Evolutionary conservation across 1,140 invertebrate species (phyloP), one percentile per base, ranked within the genome.

Genomic region (Drosophila biarmipes): DNA sequence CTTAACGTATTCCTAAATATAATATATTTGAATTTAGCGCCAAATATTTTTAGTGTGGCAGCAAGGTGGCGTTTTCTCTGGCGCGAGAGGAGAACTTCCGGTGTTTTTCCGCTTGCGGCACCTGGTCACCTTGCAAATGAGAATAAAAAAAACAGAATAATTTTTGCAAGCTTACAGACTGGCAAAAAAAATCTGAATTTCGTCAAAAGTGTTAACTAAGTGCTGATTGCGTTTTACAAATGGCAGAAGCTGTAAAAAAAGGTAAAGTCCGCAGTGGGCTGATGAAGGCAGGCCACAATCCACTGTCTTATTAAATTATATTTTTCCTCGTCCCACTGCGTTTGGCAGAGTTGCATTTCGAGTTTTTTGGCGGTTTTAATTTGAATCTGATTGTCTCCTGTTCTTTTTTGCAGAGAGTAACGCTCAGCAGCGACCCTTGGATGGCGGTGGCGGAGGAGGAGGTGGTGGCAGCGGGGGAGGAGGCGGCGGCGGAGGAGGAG

Each of bases 241-340:
- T 86, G 82, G 82, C 82, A 38, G 82, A 86, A 73, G 64, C 78
- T 21, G 64, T 63, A 24, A 87, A 86, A 86, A 21, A 75, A 78
- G 82, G 82, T 89, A 76, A 68, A 54, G 42, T 29, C 17, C 2
- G 0, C 48, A 45, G 38, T 42, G 42, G 57, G 21, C 42, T 71
- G 58, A 27, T 43, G 64, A 72, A 59, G 46, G 46, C 46, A 52
- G 64, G 46, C 72, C 59, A 75, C 64, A 67, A 73, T 75, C 80
- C 59, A 85, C 59, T 72, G 46, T 27, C 27, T 31, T 49, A 58
- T 48, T 43, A 14, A 15, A 15, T 48, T 72, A 29, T 59, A n/a
- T 59, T 51, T 42, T 48, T 74, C 71, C 62, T 48, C 14, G 6
- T 5, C 10, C 15, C 29, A 12, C 15, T 51, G 24, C 58, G 35